Percentiles rank a stretch among this genome's conserved stretches.
Evolutionary conservation across 1,140 invertebrate genomes (phyloP).

Genomic region (Bombus picipes): DNA sequence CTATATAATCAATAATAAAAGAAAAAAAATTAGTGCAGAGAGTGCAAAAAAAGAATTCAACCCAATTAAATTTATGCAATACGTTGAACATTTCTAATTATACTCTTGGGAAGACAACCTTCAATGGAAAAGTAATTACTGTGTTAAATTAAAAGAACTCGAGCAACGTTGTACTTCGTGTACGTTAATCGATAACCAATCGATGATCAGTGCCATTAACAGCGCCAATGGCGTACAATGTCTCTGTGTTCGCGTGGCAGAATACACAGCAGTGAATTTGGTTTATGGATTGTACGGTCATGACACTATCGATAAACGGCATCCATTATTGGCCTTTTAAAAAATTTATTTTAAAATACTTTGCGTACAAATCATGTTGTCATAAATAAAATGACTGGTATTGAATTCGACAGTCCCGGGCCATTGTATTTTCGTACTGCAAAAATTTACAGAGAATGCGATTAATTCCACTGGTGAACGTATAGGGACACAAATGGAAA

Average conservation of each 20-base stretch:
- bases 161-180: not conserved
- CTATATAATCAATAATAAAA: not conserved
- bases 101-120: not conserved
- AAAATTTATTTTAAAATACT: slow-evolving; percentile 23
- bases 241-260: not conserved
- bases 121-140: not conserved
- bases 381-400: slow-evolving; percentile 1
- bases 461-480: slow-evolving; percentile 15
- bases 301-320: not conserved
- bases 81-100: not conserved
- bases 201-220: slow-evolving; percentile 1
- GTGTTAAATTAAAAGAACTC: not conserved
- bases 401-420: not conserved
- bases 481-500: not conserved
- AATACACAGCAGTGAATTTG: slow-evolving; percentile 11
- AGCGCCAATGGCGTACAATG: not conserved
- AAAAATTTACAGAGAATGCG: not conserved
- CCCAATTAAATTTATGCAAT: not conserved
- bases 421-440: not conserved
- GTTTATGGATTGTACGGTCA: not conserved
- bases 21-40: not conserved
- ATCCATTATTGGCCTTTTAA: not conserved
- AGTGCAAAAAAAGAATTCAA: not conserved
- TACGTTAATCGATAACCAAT: not conserved
- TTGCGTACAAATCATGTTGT: not conserved